These are phyloP conservation scores for Lithobates pipiens DNA, from an alignment of 2,797 vertebrate genomes.

Conservation along the genomic window DNA sequence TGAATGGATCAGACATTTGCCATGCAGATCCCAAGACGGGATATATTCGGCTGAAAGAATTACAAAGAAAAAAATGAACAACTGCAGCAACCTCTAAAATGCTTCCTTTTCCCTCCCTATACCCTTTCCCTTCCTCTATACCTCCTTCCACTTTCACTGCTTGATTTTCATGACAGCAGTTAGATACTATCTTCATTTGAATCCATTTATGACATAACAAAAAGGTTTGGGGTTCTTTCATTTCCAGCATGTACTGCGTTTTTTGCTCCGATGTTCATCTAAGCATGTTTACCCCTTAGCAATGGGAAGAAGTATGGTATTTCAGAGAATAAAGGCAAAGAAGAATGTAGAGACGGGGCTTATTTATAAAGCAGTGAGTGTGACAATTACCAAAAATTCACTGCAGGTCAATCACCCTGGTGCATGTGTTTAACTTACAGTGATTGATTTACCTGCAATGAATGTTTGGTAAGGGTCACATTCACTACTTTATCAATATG, in stretches of 20 bases:
- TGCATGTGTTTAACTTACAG: background rate
- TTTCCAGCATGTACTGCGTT: conserved; percentile 52
- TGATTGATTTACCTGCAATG: background rate
- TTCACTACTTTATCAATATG: background rate
- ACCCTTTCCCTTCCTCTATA: background rate
- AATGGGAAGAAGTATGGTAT: conserved; percentile 19
- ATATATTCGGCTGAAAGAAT: background rate
- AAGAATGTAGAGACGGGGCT: background rate
- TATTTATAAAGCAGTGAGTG: conserved; percentile 9
- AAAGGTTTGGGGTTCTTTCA: conserved; percentile 47
- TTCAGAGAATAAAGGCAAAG: conserved; percentile 14
- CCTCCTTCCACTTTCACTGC: conserved; percentile 31
- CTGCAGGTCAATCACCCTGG: too few species aligned
- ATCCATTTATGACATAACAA: conserved; percentile 35
- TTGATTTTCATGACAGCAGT: conserved; percentile 54
- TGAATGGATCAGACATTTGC: too few species aligned
- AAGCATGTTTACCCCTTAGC: conserved; percentile 33
- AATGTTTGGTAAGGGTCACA: background rate
- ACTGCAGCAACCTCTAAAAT: conserved; percentile 58
- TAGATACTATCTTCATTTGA: conserved; percentile 45
- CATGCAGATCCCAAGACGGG: too few species aligned
- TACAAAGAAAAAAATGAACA: conserved; percentile 25
- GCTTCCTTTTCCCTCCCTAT: conserved; percentile 10
- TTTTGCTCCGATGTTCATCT: background rate
- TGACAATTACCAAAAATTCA: background rate